Conservation (phyloP, 2,888 invertebrate genomes). For the Drosophila ezoana region DNA sequence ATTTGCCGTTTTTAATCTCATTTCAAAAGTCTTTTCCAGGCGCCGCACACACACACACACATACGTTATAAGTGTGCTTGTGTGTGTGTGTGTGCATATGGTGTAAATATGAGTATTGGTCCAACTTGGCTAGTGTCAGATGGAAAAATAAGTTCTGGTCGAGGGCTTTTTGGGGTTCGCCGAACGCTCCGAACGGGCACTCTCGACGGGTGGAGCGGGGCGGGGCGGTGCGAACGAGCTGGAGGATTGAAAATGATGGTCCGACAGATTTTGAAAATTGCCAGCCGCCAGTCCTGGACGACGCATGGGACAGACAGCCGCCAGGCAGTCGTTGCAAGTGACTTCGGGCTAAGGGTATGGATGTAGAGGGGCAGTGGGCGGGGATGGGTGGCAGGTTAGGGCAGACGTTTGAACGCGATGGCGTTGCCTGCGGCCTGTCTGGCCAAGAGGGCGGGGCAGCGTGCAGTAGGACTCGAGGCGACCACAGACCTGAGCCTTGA, state of each 20-base stretch:
- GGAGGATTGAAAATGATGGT: constrained; percentile 76
- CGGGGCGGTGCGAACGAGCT: constrained; percentile 1
- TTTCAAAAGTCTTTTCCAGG: constrained; percentile 73
- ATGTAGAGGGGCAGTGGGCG: background rate
- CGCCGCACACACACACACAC: constrained; percentile 37
- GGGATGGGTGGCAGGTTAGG: background rate
- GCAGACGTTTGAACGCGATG: constrained; percentile 29
- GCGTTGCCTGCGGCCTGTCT: constrained; percentile 31
- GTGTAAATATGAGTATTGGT: constrained; percentile 81
- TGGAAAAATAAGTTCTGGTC: constrained; percentile 82
- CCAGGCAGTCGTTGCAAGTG: constrained; percentile 56
- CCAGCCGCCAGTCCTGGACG: constrained; percentile 43
- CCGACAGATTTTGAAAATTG: constrained; percentile 77
- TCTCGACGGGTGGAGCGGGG: no score
- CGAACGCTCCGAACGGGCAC: constrained; percentile 7
- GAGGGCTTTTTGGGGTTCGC: constrained; percentile 53
- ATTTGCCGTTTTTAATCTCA: constrained; percentile 81
- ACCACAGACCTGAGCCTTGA: constrained; percentile 80
- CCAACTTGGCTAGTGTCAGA: constrained; percentile 77
- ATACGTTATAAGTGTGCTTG: background rate
- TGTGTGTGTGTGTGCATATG: constrained; percentile 48
- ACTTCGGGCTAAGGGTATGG: constrained; percentile 24
- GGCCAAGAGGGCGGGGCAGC: background rate
- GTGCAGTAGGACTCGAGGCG: constrained; percentile 57
- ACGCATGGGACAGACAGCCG: constrained; percentile 42